Evolutionary conservation across 37 sponge, comb jelly and placozoan genomes (phyloP).

Genomic region (Beroe ovata): DNA sequence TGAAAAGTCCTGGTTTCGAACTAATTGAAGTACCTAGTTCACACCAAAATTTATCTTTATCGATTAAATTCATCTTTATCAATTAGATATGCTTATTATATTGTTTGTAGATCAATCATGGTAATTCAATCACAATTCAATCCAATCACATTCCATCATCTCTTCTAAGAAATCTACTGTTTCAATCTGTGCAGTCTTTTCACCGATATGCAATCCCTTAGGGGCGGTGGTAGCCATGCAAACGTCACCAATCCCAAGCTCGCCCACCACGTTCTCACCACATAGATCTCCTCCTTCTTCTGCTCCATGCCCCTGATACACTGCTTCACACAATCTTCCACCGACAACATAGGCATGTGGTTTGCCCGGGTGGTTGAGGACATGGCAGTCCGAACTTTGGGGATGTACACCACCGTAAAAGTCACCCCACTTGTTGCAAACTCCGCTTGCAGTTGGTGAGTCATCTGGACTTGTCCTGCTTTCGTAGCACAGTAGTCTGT

Average conservation of each 20-base stretch:
- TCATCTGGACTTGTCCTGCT: not conserved
- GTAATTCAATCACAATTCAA: too few species aligned
- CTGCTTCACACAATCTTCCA: not conserved
- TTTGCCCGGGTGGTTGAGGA: not conserved
- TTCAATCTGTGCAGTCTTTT: not conserved
- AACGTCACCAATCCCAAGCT: not conserved
- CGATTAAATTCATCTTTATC: too few species aligned
- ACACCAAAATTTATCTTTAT: too few species aligned
- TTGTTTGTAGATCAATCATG: too few species aligned
- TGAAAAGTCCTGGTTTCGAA: too few species aligned
- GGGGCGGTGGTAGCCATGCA: not conserved
- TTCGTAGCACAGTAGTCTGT: conserved; percentile 6
- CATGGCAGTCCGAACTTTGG: not conserved
- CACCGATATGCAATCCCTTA: not conserved
- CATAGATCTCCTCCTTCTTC: not conserved
- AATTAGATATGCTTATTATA: too few species aligned
- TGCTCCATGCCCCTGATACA: not conserved
- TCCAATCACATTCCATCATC: too few species aligned
- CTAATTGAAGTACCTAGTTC: too few species aligned
- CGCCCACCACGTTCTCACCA: not conserved
- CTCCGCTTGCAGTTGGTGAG: not conserved
- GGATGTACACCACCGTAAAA: not conserved
- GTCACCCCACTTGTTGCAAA: not conserved
- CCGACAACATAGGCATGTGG: not conserved
- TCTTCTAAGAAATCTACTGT: too few species aligned